Percentiles rank a stretch among this genome's conserved stretches.
phyloP scores from a whole-genome alignment of 2,888 invertebrate species.

The Rhodophaea formosa region DNA sequence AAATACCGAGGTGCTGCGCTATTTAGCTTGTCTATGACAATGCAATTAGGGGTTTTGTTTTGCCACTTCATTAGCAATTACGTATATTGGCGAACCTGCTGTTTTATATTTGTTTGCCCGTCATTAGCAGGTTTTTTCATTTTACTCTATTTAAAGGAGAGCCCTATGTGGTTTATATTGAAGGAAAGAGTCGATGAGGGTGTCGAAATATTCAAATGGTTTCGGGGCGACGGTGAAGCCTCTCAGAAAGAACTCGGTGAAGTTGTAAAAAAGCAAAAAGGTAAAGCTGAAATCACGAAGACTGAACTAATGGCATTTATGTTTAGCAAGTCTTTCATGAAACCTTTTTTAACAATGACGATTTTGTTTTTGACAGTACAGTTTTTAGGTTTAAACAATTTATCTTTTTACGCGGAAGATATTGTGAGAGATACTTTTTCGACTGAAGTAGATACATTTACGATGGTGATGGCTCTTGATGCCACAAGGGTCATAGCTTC shows the following conservation, averaged over 20 bases:
- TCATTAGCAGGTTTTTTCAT: conserved; percentile 5
- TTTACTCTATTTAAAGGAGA: conserved; percentile 36
- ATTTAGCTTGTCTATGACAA: neutral
- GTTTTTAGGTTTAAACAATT: conserved; percentile 15
- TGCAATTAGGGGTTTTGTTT: conserved; percentile 8
- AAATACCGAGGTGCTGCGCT: conserved; percentile 12
- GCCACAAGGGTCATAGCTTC: neutral
- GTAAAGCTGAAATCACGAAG: neutral
- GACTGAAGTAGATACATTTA: conserved; percentile 3
- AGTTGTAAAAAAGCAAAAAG: conserved; percentile 24
- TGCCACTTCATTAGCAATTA: conserved; percentile 11
- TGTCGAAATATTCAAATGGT: conserved; percentile 36
- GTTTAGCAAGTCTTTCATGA: conserved; percentile 14
- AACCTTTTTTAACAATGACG: conserved; percentile 9
- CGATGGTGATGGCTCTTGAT: conserved; percentile 15
- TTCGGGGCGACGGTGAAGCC: conserved; percentile 34
- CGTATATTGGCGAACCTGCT: neutral
- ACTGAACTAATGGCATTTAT: neutral
- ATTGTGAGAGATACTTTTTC: conserved; percentile 14
- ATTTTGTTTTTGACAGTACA: conserved; percentile 14
- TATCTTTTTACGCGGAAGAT: conserved; percentile 20
- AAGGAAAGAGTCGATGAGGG: conserved; percentile 40
- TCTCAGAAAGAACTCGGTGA: conserved; percentile 36
- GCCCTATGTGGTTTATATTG: conserved; percentile 43
- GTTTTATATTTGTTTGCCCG: conserved; percentile 15